Conservation (phyloP, 2,888 invertebrate species). For the Leptopilina myrica region DNA sequence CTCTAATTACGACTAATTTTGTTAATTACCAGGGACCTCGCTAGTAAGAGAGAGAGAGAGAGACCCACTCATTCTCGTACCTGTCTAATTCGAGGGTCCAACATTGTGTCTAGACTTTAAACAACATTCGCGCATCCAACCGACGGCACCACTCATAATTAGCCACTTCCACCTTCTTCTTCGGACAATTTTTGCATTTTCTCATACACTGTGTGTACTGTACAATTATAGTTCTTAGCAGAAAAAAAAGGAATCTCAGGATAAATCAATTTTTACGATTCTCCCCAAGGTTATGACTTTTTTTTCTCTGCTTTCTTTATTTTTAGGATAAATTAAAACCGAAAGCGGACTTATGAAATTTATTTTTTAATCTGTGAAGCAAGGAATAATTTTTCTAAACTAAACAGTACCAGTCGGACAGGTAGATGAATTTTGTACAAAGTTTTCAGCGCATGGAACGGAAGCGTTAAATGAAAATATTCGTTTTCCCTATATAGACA, state of each 20-base stretch:
- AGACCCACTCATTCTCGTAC: slow-evolving; percentile 64
- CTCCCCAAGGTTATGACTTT: background rate
- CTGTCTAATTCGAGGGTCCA: slow-evolving; percentile 74
- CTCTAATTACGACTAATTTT: slow-evolving; percentile 75
- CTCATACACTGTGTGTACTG: background rate
- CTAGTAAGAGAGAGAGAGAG: slow-evolving; percentile 45
- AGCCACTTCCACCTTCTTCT: slow-evolving; percentile 59
- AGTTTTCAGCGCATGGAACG: slow-evolving; percentile 48
- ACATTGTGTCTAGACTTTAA: slow-evolving; percentile 76
- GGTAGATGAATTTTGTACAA: slow-evolving; percentile 47
- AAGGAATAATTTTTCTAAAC: background rate
- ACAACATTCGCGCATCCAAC: slow-evolving; percentile 71
- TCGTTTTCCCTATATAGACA: slow-evolving; percentile 58
- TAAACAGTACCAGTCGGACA: slow-evolving; percentile 56
- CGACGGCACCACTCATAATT: slow-evolving; percentile 62
- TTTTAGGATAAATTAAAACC: too few species aligned
- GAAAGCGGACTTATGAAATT: too few species aligned
- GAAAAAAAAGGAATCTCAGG: background rate
- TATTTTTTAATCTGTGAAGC: too few species aligned
- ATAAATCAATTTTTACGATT: slow-evolving; percentile 16
- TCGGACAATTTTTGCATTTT: slow-evolving; percentile 47
- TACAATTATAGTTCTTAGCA: slow-evolving; percentile 15
- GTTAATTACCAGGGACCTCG: slow-evolving; percentile 71
- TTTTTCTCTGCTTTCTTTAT: background rate
- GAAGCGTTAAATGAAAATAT: slow-evolving; percentile 65